Conservation (phyloP, 64 coral and sea anemone species). For the Porites lutea region DNA sequence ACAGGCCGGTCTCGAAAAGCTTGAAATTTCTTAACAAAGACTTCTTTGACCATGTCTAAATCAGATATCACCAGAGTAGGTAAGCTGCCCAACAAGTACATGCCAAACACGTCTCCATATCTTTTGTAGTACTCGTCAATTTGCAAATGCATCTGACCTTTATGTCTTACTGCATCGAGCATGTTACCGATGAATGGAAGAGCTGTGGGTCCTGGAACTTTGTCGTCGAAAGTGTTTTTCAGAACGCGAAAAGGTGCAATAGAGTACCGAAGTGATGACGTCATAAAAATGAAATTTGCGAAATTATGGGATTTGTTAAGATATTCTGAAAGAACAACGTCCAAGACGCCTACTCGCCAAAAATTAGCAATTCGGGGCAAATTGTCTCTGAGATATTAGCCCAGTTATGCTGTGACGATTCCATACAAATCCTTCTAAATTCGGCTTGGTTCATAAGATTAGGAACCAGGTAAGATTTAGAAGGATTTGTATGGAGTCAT, state of each 20-base stretch:
- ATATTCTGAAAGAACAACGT: too few species aligned
- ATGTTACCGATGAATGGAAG: constrained; percentile 47
- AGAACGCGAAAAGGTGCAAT: constrained; percentile 10
- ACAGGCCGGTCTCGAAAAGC: constrained; percentile 48
- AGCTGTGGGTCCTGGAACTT: constrained; percentile 20
- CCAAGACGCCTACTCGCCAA: too few species aligned
- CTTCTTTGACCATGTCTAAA: constrained; percentile 34
- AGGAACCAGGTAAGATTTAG: too few species aligned
- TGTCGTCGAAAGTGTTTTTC: constrained; percentile 7
- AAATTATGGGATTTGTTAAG: too few species aligned
- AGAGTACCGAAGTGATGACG: too few species aligned
- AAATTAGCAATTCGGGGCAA: too few species aligned
- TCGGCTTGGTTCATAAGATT: too few species aligned
- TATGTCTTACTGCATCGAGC: constrained; percentile 13
- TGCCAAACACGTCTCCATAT: constrained; percentile 36
- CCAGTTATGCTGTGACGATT: too few species aligned
- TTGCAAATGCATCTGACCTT: constrained; percentile 18
- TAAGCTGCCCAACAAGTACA: constrained; percentile 1
- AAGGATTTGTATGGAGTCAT: too few species aligned
- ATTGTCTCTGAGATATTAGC: too few species aligned
- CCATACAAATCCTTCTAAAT: too few species aligned
- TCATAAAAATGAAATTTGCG: too few species aligned
- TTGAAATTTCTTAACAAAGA: constrained; percentile 22
- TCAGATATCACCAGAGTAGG: constrained; percentile 14
- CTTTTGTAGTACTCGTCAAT: constrained; percentile 62